Conservation (phyloP, 2,888 invertebrate species). For the Acrobasis suavella region DNA sequence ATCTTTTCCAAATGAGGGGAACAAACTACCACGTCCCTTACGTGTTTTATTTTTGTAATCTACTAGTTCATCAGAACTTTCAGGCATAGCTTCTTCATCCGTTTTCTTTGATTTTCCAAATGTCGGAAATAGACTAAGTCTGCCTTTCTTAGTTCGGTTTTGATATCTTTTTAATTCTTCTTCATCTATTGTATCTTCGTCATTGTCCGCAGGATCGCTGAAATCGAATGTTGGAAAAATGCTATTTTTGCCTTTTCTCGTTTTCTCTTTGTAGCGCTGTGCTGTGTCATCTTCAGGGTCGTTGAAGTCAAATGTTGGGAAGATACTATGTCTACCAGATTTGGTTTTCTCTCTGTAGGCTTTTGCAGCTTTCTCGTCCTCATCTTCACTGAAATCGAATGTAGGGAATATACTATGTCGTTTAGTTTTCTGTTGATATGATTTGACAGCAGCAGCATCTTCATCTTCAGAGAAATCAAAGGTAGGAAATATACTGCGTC, state of each 20-base stretch:
- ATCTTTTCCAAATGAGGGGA: slow-evolving; percentile 71
- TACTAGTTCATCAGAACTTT: slow-evolving; percentile 72
- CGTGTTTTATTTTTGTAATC: slow-evolving; percentile 71
- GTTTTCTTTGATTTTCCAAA: slow-evolving; percentile 65
- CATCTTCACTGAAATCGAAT: slow-evolving; percentile 69
- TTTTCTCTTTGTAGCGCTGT: slow-evolving; percentile 65
- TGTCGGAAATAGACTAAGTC: slow-evolving; percentile 69
- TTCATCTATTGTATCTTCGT: slow-evolving; percentile 67
- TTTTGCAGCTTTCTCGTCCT: slow-evolving; percentile 59
- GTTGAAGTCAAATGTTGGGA: slow-evolving; percentile 71
- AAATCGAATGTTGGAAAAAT: slow-evolving; percentile 74
- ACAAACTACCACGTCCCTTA: slow-evolving; percentile 64
- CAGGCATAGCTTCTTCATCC: slow-evolving; percentile 69
- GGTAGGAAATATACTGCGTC: slow-evolving; percentile 67
- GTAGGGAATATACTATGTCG: slow-evolving; percentile 71
- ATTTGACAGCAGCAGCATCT: slow-evolving; percentile 52
- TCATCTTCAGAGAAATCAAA: slow-evolving; percentile 74
- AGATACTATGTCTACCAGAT: slow-evolving; percentile 67
- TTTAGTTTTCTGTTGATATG: slow-evolving; percentile 60
- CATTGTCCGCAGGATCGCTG: slow-evolving; percentile 56
- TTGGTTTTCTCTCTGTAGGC: slow-evolving; percentile 67
- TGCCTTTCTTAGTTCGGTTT: slow-evolving; percentile 67
- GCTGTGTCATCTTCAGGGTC: slow-evolving; percentile 61
- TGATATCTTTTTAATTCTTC: slow-evolving; percentile 71
- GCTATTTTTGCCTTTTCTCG: slow-evolving; percentile 65